Conservation (phyloP, 2,797 vertebrate genomes). For the Crocodylus rhombifer region DNA sequence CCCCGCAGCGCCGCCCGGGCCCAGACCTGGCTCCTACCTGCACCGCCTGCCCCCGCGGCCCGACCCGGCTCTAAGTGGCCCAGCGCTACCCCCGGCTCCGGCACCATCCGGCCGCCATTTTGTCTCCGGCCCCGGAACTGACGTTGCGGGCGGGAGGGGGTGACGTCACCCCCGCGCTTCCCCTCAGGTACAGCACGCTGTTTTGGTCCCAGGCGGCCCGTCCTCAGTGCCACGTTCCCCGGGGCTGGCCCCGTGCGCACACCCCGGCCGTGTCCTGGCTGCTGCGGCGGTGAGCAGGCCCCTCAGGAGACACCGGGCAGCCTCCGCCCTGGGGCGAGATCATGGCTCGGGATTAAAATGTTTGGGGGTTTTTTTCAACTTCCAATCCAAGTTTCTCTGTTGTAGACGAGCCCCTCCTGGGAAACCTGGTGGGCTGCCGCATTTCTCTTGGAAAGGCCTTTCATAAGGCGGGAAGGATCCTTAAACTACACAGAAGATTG, state of each 20-base stretch:
- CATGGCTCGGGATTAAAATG: no score
- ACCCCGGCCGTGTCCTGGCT: no score
- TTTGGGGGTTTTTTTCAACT: background rate
- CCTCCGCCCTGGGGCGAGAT: background rate
- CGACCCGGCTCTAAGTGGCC: background rate
- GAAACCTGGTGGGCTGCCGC: background rate
- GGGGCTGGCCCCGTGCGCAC: no score
- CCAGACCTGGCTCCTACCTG: background rate
- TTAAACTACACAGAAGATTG: accelerated
- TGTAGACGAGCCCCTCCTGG: background rate
- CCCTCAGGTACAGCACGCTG: no score
- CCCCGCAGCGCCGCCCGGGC: background rate
- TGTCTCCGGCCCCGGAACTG: conserved; percentile 81
- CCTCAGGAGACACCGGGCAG: background rate
- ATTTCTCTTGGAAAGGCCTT: no score
- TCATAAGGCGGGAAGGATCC: background rate
- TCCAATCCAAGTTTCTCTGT: background rate
- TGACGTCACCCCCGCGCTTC: no score
- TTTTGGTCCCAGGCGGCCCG: no score
- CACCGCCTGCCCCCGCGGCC: background rate
- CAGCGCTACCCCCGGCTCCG: conserved; percentile 62
- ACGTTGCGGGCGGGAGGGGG: conserved; percentile 57
- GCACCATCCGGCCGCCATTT: conserved; percentile 79
- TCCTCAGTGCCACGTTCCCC: no score
- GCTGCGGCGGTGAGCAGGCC: no score